These are phyloP conservation scores for Caretta caretta DNA, from an alignment of 2,113 vertebrate genomes.

Conservation along the genomic window DNA sequence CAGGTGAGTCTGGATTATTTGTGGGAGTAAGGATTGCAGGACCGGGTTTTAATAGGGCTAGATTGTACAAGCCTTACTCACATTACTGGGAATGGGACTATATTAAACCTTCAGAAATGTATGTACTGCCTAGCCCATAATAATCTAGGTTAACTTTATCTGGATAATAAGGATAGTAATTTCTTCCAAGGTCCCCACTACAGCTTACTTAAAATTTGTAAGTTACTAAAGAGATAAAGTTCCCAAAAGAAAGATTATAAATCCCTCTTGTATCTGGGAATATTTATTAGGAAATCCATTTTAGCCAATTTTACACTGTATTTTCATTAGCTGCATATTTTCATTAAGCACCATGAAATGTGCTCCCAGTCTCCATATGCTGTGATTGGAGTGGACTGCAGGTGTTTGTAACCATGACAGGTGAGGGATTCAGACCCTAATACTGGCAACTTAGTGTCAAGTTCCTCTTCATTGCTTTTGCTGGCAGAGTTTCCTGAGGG, in stretches of 20 bases:
- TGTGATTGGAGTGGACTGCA: conserved; percentile 12
- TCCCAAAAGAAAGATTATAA: neutral
- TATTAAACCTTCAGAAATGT: neutral
- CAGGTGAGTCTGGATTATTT: accelerated
- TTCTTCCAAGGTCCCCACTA: neutral
- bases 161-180: neutral
- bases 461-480: neutral
- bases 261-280: neutral
- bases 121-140: accelerated
- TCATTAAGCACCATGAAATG: neutral
- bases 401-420: neutral
- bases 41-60: neutral
- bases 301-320: conserved; percentile 11
- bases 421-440: neutral
- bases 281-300: neutral
- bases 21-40: neutral
- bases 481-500: neutral
- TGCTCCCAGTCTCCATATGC: neutral
- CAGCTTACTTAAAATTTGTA: neutral
- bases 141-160: neutral
- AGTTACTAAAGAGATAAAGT: neutral
- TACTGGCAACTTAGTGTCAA: neutral
- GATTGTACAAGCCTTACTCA: neutral
- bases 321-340: neutral
- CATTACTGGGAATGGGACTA: neutral